These are phyloP conservation scores for Pseudolaguvia tuberculata DNA, from an alignment of 2,113 vertebrate genomes.

Conservation along the genomic window DNA sequence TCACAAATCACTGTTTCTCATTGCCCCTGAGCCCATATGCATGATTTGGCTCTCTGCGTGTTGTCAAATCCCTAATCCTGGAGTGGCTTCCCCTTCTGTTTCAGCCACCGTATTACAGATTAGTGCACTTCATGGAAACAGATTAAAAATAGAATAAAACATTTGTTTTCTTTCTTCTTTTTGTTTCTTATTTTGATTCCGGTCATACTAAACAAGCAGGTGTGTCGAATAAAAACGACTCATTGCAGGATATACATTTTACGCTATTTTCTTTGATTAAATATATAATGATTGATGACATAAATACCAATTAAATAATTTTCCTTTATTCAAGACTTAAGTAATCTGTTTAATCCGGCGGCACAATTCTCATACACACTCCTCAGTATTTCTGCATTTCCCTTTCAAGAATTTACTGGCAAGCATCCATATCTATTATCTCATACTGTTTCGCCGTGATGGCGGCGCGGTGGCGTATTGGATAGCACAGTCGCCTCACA, in stretches of 20 bases:
- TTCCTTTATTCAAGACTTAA: conserved; percentile 9
- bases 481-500: no score
- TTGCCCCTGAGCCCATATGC: conserved; percentile 27
- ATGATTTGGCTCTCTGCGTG: conserved; percentile 1
- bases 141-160: conserved; percentile 44
- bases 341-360: background rate
- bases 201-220: conserved; percentile 8
- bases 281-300: no score
- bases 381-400: background rate
- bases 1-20: conserved; percentile 22
- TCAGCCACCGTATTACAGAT: conserved; percentile 51
- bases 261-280: conserved; percentile 16
- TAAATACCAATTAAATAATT: conserved; percentile 35
- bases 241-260: conserved; percentile 16
- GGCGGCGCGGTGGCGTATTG: no score
- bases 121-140: conserved; percentile 40
- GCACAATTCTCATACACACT: no score
- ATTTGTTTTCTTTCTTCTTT: background rate
- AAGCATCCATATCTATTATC: background rate
- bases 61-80: conserved; percentile 51
- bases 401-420: background rate
- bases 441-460: background rate
- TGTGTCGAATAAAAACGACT: background rate
- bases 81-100: conserved; percentile 33
- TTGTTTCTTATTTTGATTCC: conserved; percentile 24